A percentile compares a stretch with the other conserved stretches of the same genome.
Evolutionary conservation across 2,888 invertebrate species (phyloP).

Genomic region (Siphonodentalium dalli): DNA sequence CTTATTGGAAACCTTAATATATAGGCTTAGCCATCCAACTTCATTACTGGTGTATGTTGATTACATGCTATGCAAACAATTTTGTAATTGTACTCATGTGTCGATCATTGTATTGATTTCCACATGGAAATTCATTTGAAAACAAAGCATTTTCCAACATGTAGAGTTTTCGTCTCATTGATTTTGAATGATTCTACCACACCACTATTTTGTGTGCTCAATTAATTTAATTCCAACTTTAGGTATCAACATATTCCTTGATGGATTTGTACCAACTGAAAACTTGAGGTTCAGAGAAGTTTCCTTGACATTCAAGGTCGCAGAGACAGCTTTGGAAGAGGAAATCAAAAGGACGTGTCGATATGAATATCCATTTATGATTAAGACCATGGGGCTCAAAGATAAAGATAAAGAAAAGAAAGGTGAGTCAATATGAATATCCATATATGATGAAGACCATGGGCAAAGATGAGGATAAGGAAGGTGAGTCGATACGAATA

Average conservation of each 20-base stretch:
- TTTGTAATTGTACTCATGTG: too few relatives aligned
- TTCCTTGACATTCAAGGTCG: slow-evolving; percentile 96
- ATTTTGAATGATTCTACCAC: not conserved
- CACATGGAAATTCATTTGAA: too few relatives aligned
- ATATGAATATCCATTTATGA: slow-evolving; percentile 94
- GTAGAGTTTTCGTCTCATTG: too few relatives aligned
- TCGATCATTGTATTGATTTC: too few relatives aligned
- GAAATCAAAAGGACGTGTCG: slow-evolving; percentile 97
- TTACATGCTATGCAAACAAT: too few relatives aligned
- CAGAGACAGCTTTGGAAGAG: slow-evolving; percentile 96
- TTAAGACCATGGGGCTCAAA: slow-evolving; percentile 72
- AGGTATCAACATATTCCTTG: slow-evolving; percentile 98
- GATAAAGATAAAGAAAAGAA: too few relatives aligned
- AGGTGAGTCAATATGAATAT: too few relatives aligned
- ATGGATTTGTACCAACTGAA: slow-evolving; percentile 99
- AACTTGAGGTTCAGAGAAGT: slow-evolving; percentile 98
- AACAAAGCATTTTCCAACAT: too few relatives aligned
- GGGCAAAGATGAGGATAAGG: slow-evolving; percentile 97
- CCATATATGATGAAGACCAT: too few relatives aligned
- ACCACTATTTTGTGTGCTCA: not conserved
- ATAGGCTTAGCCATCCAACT: too few relatives aligned
- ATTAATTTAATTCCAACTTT: not conserved
- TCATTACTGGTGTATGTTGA: too few relatives aligned
- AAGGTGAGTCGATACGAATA: slow-evolving; percentile 96
- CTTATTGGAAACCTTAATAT: too few relatives aligned